These are phyloP conservation scores for Uloborus diversus DNA, from an alignment of 1,140 invertebrate genomes.

Conservation along the genomic window DNA sequence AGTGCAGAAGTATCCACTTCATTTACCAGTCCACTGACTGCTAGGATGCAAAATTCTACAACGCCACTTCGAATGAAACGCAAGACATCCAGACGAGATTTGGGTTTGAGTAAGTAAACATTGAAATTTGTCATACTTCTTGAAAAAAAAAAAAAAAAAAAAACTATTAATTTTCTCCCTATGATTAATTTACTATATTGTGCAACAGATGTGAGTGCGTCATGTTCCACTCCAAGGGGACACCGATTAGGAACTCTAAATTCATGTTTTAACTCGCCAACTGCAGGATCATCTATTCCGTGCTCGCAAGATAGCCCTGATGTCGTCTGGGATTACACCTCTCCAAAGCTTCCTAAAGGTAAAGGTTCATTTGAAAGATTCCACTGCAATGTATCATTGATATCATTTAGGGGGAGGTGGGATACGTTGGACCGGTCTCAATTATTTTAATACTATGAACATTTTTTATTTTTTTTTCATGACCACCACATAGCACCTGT, in stretches of 20 bases:
- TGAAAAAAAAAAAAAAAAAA: not conserved
- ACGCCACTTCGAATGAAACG: conserved; percentile 3
- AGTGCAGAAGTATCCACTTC: no score
- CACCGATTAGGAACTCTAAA: not conserved
- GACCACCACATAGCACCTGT: no score
- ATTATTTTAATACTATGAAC: no score
- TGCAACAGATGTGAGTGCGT: not conserved
- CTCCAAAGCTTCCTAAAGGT: conserved; percentile 34
- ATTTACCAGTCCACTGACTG: no score
- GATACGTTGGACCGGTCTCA: no score
- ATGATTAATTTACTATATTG: not conserved
- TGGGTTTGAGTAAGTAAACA: not conserved
- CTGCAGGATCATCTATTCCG: conserved; percentile 32
- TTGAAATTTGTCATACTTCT: not conserved
- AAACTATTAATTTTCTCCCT: not conserved
- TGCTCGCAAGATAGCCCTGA: conserved; percentile 43
- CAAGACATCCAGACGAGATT: conserved; percentile 29
- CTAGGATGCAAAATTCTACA: no score
- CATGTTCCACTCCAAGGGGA: conserved; percentile 10
- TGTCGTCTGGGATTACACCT: conserved; percentile 45
- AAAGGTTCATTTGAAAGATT: not conserved
- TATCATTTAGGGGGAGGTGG: no score
- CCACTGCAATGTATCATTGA: no score
- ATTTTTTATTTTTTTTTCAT: no score
- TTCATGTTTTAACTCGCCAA: conserved; percentile 2